phyloP scores from a whole-genome alignment of 1,140 invertebrate genomes.

The Rhopalosiphum maidis region DNA sequence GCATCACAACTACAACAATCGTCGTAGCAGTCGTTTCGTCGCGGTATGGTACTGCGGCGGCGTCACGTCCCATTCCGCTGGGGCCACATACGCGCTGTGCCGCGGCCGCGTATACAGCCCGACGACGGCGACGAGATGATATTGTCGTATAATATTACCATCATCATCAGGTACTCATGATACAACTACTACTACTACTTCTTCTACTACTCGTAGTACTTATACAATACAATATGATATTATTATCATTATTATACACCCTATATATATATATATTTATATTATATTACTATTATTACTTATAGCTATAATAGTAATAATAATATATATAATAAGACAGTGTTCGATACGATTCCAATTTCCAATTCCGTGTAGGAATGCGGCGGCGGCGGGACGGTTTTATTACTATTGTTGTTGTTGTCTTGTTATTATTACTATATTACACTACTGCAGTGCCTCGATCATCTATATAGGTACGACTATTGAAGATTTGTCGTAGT shows the following conservation, averaged over 20 bases:
- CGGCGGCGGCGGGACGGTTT: slow-evolving; percentile 12
- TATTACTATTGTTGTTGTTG: slow-evolving; percentile 29
- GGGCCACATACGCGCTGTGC: not conserved
- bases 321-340: not conserved
- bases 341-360: slow-evolving; percentile 46
- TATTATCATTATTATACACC: not conserved
- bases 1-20: not conserved
- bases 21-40: slow-evolving; percentile 43
- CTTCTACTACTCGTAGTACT: not conserved
- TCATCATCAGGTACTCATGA: not conserved
- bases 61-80: slow-evolving; percentile 43
- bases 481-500: slow-evolving; percentile 48
- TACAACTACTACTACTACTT: too few species aligned
- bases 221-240: not conserved
- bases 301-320: not conserved
- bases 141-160: slow-evolving; percentile 19
- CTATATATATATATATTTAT: not conserved
- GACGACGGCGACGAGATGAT: not conserved
- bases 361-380: slow-evolving; percentile 57
- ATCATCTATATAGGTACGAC: not conserved
- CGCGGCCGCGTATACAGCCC: not conserved
- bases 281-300: not conserved
- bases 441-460: not conserved
- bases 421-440: slow-evolving; percentile 5
- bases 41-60: slow-evolving; percentile 28